Percentiles rank a stretch among this genome's conserved stretches.
Conservation (phyloP, 2,797 vertebrate species). For the Microcaecilia unicolor region DNA sequence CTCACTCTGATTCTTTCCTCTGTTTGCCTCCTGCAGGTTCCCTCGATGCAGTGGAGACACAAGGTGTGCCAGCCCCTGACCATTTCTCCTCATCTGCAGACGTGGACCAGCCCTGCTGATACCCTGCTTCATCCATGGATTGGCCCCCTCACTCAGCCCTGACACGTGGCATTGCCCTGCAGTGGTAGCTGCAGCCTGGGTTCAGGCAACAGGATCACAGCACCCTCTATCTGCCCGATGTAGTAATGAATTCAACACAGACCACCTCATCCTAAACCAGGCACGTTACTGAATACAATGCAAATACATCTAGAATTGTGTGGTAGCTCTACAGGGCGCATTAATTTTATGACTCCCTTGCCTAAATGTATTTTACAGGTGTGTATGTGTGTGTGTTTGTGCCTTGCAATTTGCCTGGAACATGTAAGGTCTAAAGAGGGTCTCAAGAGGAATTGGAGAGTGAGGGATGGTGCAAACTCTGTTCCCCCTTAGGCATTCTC, state of each 20-base stretch:
- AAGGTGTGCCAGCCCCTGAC: conserved; percentile 42
- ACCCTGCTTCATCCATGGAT: conserved; percentile 23
- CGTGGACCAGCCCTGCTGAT: no score
- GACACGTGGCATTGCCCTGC: conserved; percentile 4
- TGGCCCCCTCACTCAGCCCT: conserved; percentile 10
- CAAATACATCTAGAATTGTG: no score
- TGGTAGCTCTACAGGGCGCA: no score
- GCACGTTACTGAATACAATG: no score
- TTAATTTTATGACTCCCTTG: no score
- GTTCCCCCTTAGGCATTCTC: conserved; percentile 9
- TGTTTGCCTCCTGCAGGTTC: conserved; percentile 20
- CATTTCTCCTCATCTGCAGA: conserved; percentile 26
- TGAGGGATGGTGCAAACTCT: no score
- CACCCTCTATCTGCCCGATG: no score
- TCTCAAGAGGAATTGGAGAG: no score
- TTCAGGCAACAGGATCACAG: conserved; percentile 5
- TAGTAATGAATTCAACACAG: conserved; percentile 4
- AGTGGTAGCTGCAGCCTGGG: conserved; percentile 12
- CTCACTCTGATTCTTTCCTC: neutral
- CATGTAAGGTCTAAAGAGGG: no score
- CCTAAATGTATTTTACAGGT: no score
- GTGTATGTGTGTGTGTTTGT: conserved; percentile 26
- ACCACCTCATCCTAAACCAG: no score
- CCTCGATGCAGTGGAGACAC: conserved; percentile 21
- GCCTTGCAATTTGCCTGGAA: neutral